Conservation (phyloP, 1,140 invertebrate genomes). For the Planococcus citri region DNA sequence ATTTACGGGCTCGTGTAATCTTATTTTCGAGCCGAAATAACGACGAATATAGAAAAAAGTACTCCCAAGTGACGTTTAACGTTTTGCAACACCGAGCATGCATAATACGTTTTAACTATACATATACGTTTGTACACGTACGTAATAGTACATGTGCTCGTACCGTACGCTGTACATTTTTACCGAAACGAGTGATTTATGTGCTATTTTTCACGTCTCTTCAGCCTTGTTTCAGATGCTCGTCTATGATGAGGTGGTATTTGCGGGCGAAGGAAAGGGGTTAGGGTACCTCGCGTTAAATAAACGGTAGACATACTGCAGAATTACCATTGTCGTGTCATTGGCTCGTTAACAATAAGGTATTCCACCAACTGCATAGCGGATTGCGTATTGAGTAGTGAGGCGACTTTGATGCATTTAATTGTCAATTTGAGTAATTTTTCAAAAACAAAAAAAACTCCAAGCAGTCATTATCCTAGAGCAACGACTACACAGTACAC, state of each 20-base stretch:
- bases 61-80: slow-evolving; percentile 1
- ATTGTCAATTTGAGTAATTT: background rate
- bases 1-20: background rate
- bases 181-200: background rate
- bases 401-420: too few relatives aligned
- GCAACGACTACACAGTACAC: too few relatives aligned
- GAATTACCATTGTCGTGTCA: background rate
- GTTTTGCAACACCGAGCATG: background rate
- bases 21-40: background rate
- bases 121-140: too few relatives aligned
- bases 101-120: background rate
- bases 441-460: background rate
- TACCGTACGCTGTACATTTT: too few relatives aligned
- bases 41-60: background rate
- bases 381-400: background rate
- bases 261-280: too few relatives aligned
- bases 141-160: too few relatives aligned
- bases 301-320: background rate
- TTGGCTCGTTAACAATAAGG: background rate
- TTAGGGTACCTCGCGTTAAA: too few relatives aligned
- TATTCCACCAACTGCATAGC: too few relatives aligned
- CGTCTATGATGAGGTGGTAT: too few relatives aligned
- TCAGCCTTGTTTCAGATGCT: too few relatives aligned
- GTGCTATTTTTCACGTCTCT: background rate
- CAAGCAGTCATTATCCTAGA: background rate